phyloP scores from a whole-genome alignment of 1,140 invertebrate genomes.

The Phenacoccus solenopsis region DNA sequence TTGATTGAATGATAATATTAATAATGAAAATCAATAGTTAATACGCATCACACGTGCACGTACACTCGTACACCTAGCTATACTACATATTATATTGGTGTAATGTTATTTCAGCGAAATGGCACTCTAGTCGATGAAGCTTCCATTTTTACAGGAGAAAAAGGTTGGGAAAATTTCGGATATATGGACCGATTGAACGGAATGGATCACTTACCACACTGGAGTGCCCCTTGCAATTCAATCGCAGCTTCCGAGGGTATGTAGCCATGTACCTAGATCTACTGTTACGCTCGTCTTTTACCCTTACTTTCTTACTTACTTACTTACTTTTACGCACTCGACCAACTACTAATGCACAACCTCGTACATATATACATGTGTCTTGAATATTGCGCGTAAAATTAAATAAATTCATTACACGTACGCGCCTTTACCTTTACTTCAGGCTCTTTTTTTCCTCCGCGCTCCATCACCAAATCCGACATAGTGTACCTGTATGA shows the following conservation, averaged over 20 bases:
- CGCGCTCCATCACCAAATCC: constrained; percentile 51
- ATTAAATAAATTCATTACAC: no score
- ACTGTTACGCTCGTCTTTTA: no score
- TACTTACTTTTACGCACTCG: no score
- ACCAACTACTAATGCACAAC: no score
- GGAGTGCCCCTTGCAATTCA: constrained; percentile 63
- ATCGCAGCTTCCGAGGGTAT: constrained; percentile 68
- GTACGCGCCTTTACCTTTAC: background rate
- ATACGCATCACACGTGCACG: no score
- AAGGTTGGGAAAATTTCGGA: constrained; percentile 62
- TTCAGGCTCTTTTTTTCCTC: constrained; percentile 63
- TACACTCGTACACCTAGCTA: background rate
- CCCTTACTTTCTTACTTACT: no score
- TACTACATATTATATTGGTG: background rate
- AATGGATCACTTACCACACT: constrained; percentile 56
- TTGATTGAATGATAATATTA: no score
- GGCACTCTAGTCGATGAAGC: constrained; percentile 65
- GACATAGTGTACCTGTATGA: constrained; percentile 67
- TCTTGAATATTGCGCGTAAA: no score
- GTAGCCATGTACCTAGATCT: no score
- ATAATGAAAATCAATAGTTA: no score
- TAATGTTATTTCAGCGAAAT: constrained; percentile 57
- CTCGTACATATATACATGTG: no score
- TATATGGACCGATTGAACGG: constrained; percentile 64
- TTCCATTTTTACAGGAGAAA: constrained; percentile 64